Conservation (phyloP, 2,797 vertebrate species). For the Tenualosa ilisha region DNA sequence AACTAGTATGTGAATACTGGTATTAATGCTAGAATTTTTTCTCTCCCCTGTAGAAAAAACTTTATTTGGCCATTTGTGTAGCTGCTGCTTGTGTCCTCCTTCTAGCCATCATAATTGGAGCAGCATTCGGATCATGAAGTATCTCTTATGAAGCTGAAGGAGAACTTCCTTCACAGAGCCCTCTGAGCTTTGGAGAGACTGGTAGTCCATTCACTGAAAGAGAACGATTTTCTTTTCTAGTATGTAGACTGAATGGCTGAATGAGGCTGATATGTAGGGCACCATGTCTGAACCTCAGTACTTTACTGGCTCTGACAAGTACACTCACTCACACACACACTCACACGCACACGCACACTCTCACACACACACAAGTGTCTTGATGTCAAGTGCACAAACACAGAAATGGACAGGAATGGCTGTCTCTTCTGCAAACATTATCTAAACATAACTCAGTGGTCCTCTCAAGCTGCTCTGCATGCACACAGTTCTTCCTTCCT, state of each 20-base stretch:
- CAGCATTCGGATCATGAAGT: conserved; percentile 2
- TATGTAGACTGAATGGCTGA: not conserved
- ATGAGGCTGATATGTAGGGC: not conserved
- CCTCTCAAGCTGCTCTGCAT: not conserved
- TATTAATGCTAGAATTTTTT: conserved; percentile 22
- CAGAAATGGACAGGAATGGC: not conserved
- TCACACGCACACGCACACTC: not conserved
- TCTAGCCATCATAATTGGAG: conserved; percentile 79
- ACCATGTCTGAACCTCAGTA: not conserved
- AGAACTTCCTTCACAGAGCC: not conserved
- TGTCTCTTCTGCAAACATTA: not conserved
- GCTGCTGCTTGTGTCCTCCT: conserved; percentile 72
- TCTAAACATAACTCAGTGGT: not conserved
- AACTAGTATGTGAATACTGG: not conserved
- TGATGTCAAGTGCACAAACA: not conserved
- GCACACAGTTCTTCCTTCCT: not conserved
- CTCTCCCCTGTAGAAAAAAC: conserved; percentile 77
- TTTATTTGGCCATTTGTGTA: conserved; percentile 80
- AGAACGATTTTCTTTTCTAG: not conserved
- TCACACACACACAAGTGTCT: not conserved
- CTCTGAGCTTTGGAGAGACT: not conserved
- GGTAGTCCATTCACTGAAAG: not conserved
- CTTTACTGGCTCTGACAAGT: not conserved
- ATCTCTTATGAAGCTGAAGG: not conserved
- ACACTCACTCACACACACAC: not conserved